Base-by-base conservation (phyloP, 2,888 invertebrate genomes). In the Shargacucullia verbasci region DNA sequence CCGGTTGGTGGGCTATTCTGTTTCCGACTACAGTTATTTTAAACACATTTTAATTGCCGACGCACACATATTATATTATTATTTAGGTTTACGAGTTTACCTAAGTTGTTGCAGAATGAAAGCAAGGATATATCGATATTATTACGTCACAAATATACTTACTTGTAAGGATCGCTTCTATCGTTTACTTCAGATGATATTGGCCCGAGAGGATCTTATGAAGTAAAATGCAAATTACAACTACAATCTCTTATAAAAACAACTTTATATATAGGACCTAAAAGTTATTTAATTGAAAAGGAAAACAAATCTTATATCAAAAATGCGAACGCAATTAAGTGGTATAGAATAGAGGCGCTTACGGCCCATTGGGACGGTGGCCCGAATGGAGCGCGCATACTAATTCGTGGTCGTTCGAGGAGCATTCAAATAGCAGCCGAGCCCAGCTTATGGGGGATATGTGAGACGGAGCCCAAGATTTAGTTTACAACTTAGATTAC, bases 401-500 rank as follows among this genome's bases (percentile, higher is more conserved):
- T 93, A 93, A 93, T 93, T 91, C 90, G 89, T 89, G 88, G 89
- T 84, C 86, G 88, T 87, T 85, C 84, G 83, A 84, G 86, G 73
- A 86, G 82, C 92, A 91, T 93, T 92, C 92, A 90, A 91, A 92
- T 88, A 87, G 84, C 88, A 84, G 82, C 86, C 79, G 73, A 86
- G 89, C 89, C 89, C 70, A 81, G 94, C 90, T 92, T 93, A 92
- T 86, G 84, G 90, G 84, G 90, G 92, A 92, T 92, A 92, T 93
- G 93, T 92, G 92, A 91, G 90, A 88, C 88, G 84, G 78, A 76
- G 77, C 87, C 90, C 86, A 93, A 93, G 94, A 92, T 89, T 92
- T 92, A 92, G 90, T 92, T 91, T 90, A 92, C 90, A 91, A 92
- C 92, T 92, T 88, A 92, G 92, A 93, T 93, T 93, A 92, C 29